Conservation (phyloP, 2,888 invertebrate species). For the Fragum sueziense region DNA sequence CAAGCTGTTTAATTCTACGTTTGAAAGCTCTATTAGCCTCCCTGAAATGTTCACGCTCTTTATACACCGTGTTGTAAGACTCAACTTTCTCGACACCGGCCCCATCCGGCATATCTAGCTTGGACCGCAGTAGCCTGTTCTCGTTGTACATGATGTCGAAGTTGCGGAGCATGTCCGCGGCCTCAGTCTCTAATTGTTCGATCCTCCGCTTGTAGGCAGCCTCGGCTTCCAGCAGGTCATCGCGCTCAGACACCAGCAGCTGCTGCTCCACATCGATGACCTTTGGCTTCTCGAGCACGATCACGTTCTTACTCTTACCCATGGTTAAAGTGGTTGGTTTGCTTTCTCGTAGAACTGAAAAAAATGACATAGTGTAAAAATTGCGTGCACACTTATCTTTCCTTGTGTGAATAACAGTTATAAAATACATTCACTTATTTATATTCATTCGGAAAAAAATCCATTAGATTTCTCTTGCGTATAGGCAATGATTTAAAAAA, state of each 20-base stretch:
- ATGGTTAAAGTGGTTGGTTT: conserved; percentile 3
- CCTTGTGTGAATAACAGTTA: too few species aligned
- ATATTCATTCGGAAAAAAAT: too few species aligned
- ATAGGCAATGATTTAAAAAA: too few species aligned
- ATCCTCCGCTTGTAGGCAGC: conserved; percentile 46
- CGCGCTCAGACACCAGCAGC: conserved; percentile 49
- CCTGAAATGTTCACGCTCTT: conserved; percentile 52
- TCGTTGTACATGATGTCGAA: conserved; percentile 60
- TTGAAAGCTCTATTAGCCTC: conserved; percentile 58
- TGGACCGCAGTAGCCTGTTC: conserved; percentile 51
- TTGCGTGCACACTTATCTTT: too few species aligned
- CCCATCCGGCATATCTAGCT: conserved; percentile 46
- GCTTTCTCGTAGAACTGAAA: too few species aligned
- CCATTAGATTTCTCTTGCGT: too few species aligned
- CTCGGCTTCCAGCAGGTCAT: conserved; percentile 54
- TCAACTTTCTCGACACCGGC: conserved; percentile 44
- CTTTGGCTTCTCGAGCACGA: conserved; percentile 38
- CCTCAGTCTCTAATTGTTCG: conserved; percentile 47
- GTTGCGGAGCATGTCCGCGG: conserved; percentile 50
- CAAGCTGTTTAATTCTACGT: conserved; percentile 49
- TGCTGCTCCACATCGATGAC: conserved; percentile 53
- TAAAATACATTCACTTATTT: too few species aligned
- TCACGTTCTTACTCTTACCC: conserved; percentile 46
- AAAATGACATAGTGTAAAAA: too few species aligned
- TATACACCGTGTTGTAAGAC: conserved; percentile 53